These are phyloP conservation scores for Pissodes strobi DNA, from an alignment of 1,140 invertebrate species.

Conservation along the genomic window DNA sequence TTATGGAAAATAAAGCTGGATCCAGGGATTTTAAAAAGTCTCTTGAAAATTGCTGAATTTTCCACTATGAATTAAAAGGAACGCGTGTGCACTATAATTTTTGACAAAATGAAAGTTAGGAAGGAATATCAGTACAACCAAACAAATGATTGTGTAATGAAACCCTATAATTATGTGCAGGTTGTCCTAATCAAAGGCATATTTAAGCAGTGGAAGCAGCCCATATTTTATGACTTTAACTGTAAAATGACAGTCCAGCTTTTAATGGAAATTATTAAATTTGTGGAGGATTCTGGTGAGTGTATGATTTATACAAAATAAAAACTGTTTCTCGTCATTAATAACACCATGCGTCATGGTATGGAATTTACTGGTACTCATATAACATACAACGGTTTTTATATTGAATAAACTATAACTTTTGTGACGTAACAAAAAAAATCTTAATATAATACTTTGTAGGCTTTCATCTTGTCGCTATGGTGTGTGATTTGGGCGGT, in stretches of 20 bases:
- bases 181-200: slow-evolving; percentile 34
- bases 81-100: slow-evolving; percentile 6
- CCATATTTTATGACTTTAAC: slow-evolving; percentile 49
- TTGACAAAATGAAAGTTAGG: slow-evolving; percentile 24
- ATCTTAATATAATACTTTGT: too few relatives aligned
- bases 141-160: slow-evolving; percentile 15
- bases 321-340: too few relatives aligned
- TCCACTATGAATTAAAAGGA: slow-evolving; percentile 1
- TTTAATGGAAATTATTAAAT: slow-evolving; percentile 15
- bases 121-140: slow-evolving; percentile 25
- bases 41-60: slow-evolving; percentile 9
- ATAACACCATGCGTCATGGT: too few relatives aligned
- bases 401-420: too few relatives aligned
- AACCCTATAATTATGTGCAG: slow-evolving; percentile 23
- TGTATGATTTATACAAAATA: too few relatives aligned
- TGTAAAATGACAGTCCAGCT: slow-evolving; percentile 34
- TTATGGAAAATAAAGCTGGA: slow-evolving; percentile 2
- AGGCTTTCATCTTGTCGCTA: too few relatives aligned
- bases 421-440: too few relatives aligned
- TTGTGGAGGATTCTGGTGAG: slow-evolving; percentile 21
- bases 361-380: too few relatives aligned
- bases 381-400: too few relatives aligned
- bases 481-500: slow-evolving; percentile 22
- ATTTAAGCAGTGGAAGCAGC: slow-evolving; percentile 50
- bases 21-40: slow-evolving; percentile 17